Evolutionary conservation across 2,113 vertebrate species (phyloP).

Genomic region (Scopus umbretta): DNA sequence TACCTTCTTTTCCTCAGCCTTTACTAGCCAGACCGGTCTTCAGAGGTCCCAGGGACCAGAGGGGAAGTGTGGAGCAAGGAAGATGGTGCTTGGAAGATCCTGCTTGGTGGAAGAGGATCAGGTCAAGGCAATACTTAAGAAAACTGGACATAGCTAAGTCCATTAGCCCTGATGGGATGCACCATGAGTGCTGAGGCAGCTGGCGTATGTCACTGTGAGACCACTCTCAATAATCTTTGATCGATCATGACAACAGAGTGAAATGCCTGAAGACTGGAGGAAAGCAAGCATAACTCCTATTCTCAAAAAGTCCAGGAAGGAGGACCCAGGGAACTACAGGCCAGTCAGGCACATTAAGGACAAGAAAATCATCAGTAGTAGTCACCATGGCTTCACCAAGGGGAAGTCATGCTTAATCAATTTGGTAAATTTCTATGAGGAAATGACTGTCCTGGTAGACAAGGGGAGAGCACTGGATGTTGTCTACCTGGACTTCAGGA

Average conservation of each 20-base stretch:
- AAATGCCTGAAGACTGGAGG: not conserved
- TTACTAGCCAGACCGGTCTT: not conserved
- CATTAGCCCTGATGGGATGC: not conserved
- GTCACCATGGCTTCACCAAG: not conserved
- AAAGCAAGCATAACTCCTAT: accelerated
- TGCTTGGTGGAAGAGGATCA: not conserved
- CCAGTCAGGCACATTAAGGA: not conserved
- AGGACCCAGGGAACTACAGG: not conserved
- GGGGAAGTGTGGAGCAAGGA: not conserved
- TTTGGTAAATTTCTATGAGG: not conserved
- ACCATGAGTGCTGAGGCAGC: not conserved
- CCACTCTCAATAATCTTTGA: not conserved
- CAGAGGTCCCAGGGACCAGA: not conserved
- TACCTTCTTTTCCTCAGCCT: not conserved
- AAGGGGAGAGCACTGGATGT: not conserved
- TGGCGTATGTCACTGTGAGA: accelerated
- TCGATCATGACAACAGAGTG: not conserved
- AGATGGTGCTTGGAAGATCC: not conserved
- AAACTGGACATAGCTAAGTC: not conserved
- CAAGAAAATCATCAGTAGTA: not conserved
- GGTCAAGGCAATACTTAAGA: not conserved
- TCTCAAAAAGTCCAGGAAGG: not conserved
- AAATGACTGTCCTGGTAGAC: not conserved
- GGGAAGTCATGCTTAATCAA: not conserved
- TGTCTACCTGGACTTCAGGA: not conserved